phyloP scores from a whole-genome alignment of 2,797 vertebrate species.

The Brachyrhaphis roseni region DNA sequence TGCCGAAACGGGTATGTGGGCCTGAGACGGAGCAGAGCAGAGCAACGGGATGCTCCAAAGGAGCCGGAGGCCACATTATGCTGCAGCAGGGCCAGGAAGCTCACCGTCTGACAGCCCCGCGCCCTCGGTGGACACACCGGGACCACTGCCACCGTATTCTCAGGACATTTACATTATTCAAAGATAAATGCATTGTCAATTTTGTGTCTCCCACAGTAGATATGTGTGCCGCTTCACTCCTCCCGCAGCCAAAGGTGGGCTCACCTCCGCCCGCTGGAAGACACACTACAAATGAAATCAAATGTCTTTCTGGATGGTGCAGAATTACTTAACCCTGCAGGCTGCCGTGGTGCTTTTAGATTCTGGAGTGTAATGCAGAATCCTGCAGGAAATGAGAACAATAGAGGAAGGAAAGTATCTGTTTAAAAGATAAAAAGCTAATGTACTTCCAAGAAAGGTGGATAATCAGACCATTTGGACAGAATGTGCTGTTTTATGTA shows the following conservation, averaged over 20 bases:
- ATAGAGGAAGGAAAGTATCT: constrained; percentile 37
- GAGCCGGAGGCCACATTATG: constrained; percentile 75
- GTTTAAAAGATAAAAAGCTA: constrained; percentile 6
- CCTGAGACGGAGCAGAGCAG: constrained; percentile 66
- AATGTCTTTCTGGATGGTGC: constrained; percentile 83
- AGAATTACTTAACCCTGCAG: constrained; percentile 83
- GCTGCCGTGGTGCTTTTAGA: constrained; percentile 57
- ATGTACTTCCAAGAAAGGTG: neutral
- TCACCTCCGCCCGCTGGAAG: constrained; percentile 81
- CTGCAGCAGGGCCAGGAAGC: constrained; percentile 71
- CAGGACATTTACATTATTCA: constrained; percentile 89
- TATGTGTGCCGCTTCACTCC: constrained; percentile 82
- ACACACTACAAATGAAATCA: constrained; percentile 87
- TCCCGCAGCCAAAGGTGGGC: constrained; percentile 83
- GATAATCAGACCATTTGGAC: neutral
- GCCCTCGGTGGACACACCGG: constrained; percentile 76
- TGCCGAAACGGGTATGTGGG: constrained; percentile 74
- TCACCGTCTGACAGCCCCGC: constrained; percentile 71
- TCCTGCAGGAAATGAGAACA: constrained; percentile 57
- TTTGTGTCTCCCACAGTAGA: constrained; percentile 86
- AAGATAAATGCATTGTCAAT: constrained; percentile 92
- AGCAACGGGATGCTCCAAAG: constrained; percentile 70
- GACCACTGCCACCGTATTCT: constrained; percentile 84
- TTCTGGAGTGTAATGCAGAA: constrained; percentile 65
- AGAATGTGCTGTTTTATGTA: neutral